A percentile compares a stretch with the other conserved stretches of the same genome.
Evolutionary conservation across 2,113 vertebrate genomes (phyloP).

Genomic region (Thymallus thymallus): DNA sequence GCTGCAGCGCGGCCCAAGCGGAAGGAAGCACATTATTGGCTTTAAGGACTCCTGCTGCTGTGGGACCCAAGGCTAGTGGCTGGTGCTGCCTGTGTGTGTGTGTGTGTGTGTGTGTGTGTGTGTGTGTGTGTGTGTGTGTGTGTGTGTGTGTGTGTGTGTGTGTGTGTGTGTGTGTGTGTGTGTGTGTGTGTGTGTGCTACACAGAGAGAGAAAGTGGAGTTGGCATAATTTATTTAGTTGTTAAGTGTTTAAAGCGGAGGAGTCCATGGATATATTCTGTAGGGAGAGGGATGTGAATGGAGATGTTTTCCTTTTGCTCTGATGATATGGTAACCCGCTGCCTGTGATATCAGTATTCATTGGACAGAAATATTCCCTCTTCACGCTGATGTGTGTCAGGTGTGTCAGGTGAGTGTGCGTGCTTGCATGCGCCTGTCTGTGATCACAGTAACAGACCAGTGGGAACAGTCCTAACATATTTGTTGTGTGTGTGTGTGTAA

Average conservation of each 20-base stretch:
- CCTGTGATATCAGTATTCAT: not conserved
- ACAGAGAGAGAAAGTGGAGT: constrained; percentile 42
- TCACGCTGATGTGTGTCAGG: constrained; percentile 13
- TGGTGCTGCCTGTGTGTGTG: constrained; percentile 48
- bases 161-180: no score
- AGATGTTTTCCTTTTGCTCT: constrained; percentile 29
- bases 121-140: no score
- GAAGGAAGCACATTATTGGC: constrained; percentile 80
- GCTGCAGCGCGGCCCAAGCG: constrained; percentile 74
- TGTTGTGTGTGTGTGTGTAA: constrained; percentile 59
- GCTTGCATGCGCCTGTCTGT: constrained; percentile 23
- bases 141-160: no score
- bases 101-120: no score
- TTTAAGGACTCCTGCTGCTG: constrained; percentile 85
- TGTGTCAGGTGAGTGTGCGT: constrained; percentile 25
- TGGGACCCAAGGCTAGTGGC: constrained; percentile 76
- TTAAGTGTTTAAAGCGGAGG: constrained; percentile 87
- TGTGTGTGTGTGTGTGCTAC: no score
- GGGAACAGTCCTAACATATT: constrained; percentile 52
- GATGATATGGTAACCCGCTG: constrained; percentile 31
- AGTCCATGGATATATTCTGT: constrained; percentile 52
- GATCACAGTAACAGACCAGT: constrained; percentile 8
- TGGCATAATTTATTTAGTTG: constrained; percentile 90
- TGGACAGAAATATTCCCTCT: not conserved
- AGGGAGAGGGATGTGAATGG: constrained; percentile 38